Evolutionary conservation across 2,113 vertebrate species (phyloP).

Genomic region (Chroicocephalus ridibundus): DNA sequence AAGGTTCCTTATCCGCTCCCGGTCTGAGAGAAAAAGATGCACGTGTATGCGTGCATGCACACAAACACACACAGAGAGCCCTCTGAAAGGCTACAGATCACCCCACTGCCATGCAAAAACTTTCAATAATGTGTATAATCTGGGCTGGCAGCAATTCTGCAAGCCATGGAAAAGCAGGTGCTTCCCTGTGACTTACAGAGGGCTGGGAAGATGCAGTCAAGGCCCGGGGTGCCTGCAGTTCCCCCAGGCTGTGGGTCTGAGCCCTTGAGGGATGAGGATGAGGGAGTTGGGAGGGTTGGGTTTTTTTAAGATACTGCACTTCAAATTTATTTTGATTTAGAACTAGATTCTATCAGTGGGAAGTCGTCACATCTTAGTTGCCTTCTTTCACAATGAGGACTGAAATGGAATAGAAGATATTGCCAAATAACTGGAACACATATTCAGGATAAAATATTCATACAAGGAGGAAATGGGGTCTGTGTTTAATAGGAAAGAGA

Average conservation of each 20-base stretch:
- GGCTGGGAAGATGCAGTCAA: not conserved
- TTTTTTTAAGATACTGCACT: not conserved
- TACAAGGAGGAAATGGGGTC: conserved; percentile 54
- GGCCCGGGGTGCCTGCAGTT: not conserved
- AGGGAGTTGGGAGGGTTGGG: not conserved
- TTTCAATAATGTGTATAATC: not conserved
- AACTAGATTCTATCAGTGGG: not conserved
- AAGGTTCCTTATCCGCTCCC: not conserved
- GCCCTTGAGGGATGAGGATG: not conserved
- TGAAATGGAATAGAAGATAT: conserved; percentile 24
- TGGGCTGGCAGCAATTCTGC: not conserved
- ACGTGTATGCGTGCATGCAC: not conserved
- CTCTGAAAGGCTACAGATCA: not conserved
- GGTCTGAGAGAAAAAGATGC: not conserved
- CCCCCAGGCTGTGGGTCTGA: not conserved
- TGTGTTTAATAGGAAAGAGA: conserved; percentile 59
- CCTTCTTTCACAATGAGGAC: conserved; percentile 7
- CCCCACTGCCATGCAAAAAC: not conserved
- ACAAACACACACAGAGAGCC: not conserved
- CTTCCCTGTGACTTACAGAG: not conserved
- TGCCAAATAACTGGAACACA: conserved; percentile 49
- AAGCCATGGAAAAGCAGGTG: not conserved
- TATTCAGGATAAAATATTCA: conserved; percentile 76
- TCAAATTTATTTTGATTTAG: not conserved
- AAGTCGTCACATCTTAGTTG: not conserved